These are phyloP conservation scores for Ellobius talpinus DNA, from an alignment of 2,113 vertebrate genomes.

Conservation along the genomic window DNA sequence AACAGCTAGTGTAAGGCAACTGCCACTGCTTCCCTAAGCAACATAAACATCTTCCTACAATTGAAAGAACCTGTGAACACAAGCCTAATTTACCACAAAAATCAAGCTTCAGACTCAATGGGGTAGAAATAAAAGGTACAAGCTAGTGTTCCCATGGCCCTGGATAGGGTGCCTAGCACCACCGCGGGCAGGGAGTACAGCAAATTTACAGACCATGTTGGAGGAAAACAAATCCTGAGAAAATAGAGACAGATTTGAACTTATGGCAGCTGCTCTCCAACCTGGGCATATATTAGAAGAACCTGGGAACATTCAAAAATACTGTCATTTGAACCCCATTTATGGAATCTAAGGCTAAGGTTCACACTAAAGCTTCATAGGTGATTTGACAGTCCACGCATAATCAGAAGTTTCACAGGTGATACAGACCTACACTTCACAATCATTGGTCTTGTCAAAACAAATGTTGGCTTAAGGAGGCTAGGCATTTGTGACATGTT, in stretches of 20 bases:
- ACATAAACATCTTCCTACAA: background rate
- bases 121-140: background rate
- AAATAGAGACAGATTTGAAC: background rate
- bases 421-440: background rate
- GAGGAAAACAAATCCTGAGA: slow-evolving; percentile 23
- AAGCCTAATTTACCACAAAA: slow-evolving; percentile 38
- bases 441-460: background rate
- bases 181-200: background rate
- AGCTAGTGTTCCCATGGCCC: background rate
- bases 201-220: background rate
- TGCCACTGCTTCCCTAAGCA: slow-evolving; percentile 28
- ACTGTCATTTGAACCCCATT: background rate
- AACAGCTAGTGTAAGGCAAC: background rate
- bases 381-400: background rate
- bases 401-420: background rate
- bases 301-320: background rate
- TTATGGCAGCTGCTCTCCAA: background rate
- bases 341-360: background rate
- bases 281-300: slow-evolving; percentile 1
- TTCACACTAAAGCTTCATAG: background rate
- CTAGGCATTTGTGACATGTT: background rate
- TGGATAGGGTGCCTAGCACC: background rate
- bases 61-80: slow-evolving; percentile 18
- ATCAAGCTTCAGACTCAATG: slow-evolving; percentile 45
- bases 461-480: slow-evolving; percentile 20